Base-by-base conservation (phyloP, 2,113 vertebrate genomes). In the Mandrillus leucophaeus region DNA sequence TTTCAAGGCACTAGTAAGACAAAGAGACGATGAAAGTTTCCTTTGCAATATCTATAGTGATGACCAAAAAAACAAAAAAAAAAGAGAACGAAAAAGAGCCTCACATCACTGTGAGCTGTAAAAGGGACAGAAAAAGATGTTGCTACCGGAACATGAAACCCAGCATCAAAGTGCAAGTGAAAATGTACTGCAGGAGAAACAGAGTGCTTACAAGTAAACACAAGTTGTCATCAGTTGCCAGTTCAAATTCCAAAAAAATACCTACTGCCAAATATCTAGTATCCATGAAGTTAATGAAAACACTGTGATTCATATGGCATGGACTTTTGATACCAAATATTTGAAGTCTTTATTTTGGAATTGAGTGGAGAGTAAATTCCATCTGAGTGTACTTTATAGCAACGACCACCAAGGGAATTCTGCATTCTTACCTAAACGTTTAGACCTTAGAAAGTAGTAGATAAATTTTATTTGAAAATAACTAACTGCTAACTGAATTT, bases 351-450 rank as follows among this genome's bases (percentile, higher is more conserved):
- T 66, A 32, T 30, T 88, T 57, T 82, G n/a, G 6, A 52, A 61
- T 48, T 27, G 6, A 35, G 18, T 96, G 18, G 16, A 96, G n/a
- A 93, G 8, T 76, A 72, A 97, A 93, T 97, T 79, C 38, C 30
- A 52, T 43, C 0, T 66, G 27, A 73, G 40, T 68, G 6, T 20
- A 90, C 2, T 6, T 88, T 70, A 88, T 16, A 95, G 12, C 18
- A 38, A n/a, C 5, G n/a, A 30, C 8, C 8, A 20, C 1, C 32
- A 40, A 88, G 30, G 78, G 14, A 84, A 93, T 78, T 45, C 55
- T 93, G 0, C 27, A 43, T 82, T 70, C 1, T 86, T 76, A 75
- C 2, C 57, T 82, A 50, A 88, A 59, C 1, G 18, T 85, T 88
- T 50, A 88, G 12, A 70, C 8, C 59, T 92, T 20, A 55, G 23